Percentiles rank a stretch among this genome's conserved stretches.
These are phyloP conservation scores for Anastatus disparis DNA, from an alignment of 1,140 invertebrate genomes.

Conservation along the genomic window DNA sequence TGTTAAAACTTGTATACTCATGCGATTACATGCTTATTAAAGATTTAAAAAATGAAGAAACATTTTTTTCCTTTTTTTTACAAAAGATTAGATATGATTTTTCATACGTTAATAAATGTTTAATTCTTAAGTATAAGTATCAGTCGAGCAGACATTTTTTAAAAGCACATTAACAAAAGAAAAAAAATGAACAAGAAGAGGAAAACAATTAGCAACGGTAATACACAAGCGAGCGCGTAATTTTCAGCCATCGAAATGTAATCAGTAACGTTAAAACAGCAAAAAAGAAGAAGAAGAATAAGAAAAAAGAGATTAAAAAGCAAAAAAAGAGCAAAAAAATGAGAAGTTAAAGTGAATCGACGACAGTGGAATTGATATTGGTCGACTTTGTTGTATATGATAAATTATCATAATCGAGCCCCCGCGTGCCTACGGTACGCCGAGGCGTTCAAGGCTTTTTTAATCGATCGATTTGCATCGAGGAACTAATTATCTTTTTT, in stretches of 20 bases:
- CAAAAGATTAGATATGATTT: slow-evolving; percentile 24
- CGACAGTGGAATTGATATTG: slow-evolving; percentile 20
- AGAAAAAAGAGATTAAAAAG: background rate
- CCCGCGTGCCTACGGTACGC: slow-evolving; percentile 44
- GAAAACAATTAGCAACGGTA: slow-evolving; percentile 28
- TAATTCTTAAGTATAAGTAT: slow-evolving; percentile 3
- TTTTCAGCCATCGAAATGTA: too few species aligned
- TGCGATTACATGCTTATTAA: background rate
- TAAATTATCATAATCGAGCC: slow-evolving; percentile 59
- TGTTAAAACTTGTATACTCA: background rate
- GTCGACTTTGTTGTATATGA: slow-evolving; percentile 41
- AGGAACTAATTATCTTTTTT: slow-evolving; percentile 54
- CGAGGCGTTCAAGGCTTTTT: slow-evolving; percentile 51
- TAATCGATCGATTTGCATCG: slow-evolving; percentile 56
- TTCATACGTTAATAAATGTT: slow-evolving; percentile 7
- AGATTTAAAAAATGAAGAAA: too few species aligned
- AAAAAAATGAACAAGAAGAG: slow-evolving; percentile 22
- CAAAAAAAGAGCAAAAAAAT: background rate
- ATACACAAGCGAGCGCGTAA: background rate
- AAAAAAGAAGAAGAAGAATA: background rate
- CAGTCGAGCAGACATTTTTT: too few species aligned
- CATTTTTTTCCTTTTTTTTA: background rate
- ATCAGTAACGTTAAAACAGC: too few species aligned
- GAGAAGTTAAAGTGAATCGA: background rate
- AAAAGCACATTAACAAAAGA: slow-evolving; percentile 2